Percentiles rank a stretch among this genome's conserved stretches.
Evolutionary conservation across 2,888 invertebrate genomes (phyloP).

Genomic region (Phymatocera aterrima): DNA sequence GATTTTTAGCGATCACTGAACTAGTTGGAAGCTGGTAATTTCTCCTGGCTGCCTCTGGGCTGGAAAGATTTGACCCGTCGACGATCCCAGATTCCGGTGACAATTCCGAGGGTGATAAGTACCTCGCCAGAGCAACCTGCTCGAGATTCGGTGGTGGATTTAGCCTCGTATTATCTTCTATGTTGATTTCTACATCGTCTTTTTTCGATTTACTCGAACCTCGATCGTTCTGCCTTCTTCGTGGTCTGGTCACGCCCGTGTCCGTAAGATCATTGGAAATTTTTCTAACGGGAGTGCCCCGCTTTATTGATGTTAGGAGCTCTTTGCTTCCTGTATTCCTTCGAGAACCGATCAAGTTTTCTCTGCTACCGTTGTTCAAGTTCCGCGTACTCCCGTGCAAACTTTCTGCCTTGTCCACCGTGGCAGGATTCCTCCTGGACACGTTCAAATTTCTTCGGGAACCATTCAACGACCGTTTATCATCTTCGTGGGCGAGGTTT

Average conservation of each 20-base stretch:
- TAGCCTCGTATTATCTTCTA: slow-evolving; percentile 50
- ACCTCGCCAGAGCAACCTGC: not conserved
- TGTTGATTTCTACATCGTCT: slow-evolving; percentile 52
- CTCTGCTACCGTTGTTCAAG: slow-evolving; percentile 51
- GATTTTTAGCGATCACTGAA: slow-evolving; percentile 55
- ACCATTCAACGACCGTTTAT: slow-evolving; percentile 59
- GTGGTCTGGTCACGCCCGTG: slow-evolving; percentile 75
- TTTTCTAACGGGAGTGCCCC: slow-evolving; percentile 75
- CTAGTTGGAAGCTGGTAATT: slow-evolving; percentile 51
- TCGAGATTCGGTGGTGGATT: slow-evolving; percentile 36
- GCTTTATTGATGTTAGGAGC: slow-evolving; percentile 75
- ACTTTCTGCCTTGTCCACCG: slow-evolving; percentile 56
- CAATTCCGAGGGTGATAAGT: slow-evolving; percentile 53
- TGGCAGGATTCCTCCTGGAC: slow-evolving; percentile 55
- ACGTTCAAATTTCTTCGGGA: slow-evolving; percentile 57
- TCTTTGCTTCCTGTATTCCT: slow-evolving; percentile 62
- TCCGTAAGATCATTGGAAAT: slow-evolving; percentile 77
- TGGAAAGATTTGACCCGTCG: slow-evolving; percentile 58
- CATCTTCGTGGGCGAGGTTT: slow-evolving; percentile 53
- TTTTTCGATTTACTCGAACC: not conserved
- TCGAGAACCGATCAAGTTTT: slow-evolving; percentile 54
- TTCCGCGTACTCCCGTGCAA: slow-evolving; percentile 54
- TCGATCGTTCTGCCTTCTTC: not conserved
- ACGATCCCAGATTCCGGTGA: slow-evolving; percentile 65
- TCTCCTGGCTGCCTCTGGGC: slow-evolving; percentile 57